Conservation (phyloP, 2,888 invertebrate species). For the Tachina grossa region DNA sequence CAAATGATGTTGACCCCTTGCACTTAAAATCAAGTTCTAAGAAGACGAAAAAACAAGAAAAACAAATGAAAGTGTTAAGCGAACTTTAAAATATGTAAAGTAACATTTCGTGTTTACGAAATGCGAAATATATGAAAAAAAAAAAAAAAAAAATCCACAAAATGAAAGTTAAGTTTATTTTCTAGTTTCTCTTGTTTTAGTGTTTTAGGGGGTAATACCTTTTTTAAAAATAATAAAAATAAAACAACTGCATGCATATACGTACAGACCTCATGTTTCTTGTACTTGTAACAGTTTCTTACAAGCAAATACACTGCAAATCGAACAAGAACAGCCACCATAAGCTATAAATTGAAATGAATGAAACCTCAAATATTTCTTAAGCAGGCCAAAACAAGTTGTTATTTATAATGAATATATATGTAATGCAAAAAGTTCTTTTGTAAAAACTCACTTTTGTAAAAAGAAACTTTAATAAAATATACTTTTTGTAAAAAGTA, state of each 20-base stretch:
- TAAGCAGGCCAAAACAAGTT: no score
- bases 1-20: conserved; percentile 20
- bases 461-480: no score
- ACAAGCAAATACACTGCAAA: conserved; percentile 5
- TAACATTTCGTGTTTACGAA: conserved; percentile 43
- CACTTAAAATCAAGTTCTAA: conserved; percentile 12
- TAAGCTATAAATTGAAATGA: neutral
- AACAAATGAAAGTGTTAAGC: conserved; percentile 17
- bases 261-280: neutral
- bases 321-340: neutral
- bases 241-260: conserved; percentile 7
- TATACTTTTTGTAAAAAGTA: no score
- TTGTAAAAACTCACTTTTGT: no score
- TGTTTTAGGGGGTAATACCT: conserved; percentile 26
- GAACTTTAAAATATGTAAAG: conserved; percentile 22
- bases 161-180: conserved; percentile 68
- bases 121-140: neutral
- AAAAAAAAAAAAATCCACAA: conserved; percentile 15
- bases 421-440: no score
- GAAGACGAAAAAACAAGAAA: neutral
- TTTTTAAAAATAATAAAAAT: conserved; percentile 15
- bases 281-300: neutral
- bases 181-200: conserved; percentile 34
- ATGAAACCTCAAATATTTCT: no score
- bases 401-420: no score